Base-by-base conservation (phyloP, 2,888 invertebrate species). In the Hololepta plana region DNA sequence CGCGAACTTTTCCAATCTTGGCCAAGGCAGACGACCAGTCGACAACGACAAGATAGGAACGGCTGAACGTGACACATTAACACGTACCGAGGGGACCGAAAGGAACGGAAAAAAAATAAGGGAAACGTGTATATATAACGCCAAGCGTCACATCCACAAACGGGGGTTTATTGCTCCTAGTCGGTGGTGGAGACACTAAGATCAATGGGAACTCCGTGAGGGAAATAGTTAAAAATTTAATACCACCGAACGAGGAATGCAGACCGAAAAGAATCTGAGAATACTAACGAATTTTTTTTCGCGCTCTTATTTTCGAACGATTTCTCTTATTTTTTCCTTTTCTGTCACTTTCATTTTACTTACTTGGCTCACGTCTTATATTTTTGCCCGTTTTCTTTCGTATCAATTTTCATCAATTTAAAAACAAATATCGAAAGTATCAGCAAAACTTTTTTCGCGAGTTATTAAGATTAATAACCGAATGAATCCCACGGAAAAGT, bases 41-140 rank as follows among this genome's bases (percentile, higher is more conserved):
- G 40, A 34, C 35, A n/a, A 34, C 38, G 44, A 43, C 43, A 39
- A 43, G 43, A 44, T 38, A 40, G 43, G 45, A 38, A 39, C 42
- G 39, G 44, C 40, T 41, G 45, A 42, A 52, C 49, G 50, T 51
- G 51, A 48, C 50, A 48, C 51, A 52, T 51, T 51, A 52, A 49
- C 52, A 51, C 50, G 50, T 51, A 41, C 42, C 40, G 26, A 12
- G 29, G 14, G 24, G 32, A 19, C 15, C 31, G n/a, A n/a, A n/a
- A n/a, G n/a, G n/a, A n/a, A n/a, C n/a, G n/a, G n/a, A n/a, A n/a
- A n/a, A n/a, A n/a, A n/a, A n/a, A n/a, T n/a, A n/a, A n/a, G n/a
- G n/a, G n/a, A n/a, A n/a, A n/a, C n/a, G n/a, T n/a, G n/a, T n/a
- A n/a, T n/a, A n/a, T n/a, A n/a, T n/a, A n/a, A n/a, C n/a, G n/a